Percentiles rank a stretch among this genome's conserved stretches.
Conservation (phyloP, 2,888 invertebrate genomes). For the Patella ulyssiponensis region DNA sequence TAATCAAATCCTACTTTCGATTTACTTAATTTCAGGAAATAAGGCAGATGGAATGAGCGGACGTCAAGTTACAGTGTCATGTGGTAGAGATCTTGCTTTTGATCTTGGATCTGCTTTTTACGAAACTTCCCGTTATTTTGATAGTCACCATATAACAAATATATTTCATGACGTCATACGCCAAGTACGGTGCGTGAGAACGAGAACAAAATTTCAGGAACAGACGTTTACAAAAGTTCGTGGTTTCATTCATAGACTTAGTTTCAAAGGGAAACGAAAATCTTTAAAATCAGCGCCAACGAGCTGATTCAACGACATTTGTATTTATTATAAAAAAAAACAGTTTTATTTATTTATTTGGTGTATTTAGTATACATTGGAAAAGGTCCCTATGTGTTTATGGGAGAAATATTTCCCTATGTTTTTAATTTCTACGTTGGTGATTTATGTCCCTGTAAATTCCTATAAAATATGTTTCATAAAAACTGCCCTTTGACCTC, state of each 20-base stretch:
- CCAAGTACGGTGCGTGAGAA: slow-evolving; percentile 35
- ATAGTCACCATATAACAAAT: slow-evolving; percentile 25
- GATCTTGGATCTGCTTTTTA: slow-evolving; percentile 36
- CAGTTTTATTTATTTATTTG: too few relatives aligned
- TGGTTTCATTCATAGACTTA: slow-evolving; percentile 28
- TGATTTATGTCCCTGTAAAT: too few relatives aligned
- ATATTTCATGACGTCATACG: slow-evolving; percentile 40
- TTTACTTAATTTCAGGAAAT: slow-evolving; percentile 23
- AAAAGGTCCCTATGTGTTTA: too few relatives aligned
- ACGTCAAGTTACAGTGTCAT: slow-evolving; percentile 25
- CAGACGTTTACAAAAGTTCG: slow-evolving; percentile 25
- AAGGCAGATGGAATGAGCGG: slow-evolving; percentile 23
- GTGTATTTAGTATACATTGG: too few relatives aligned
- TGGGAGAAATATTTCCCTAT: too few relatives aligned
- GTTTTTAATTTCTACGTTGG: too few relatives aligned
- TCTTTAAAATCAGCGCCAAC: slow-evolving; percentile 23
- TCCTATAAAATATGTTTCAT: too few relatives aligned
- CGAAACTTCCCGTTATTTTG: slow-evolving; percentile 32
- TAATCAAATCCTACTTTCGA: background rate
- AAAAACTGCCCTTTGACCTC: too few relatives aligned
- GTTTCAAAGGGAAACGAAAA: slow-evolving; percentile 22
- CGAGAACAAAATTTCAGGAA: slow-evolving; percentile 15
- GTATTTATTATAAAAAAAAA: too few relatives aligned
- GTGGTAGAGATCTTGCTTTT: slow-evolving; percentile 35
- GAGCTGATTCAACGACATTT: slow-evolving; percentile 9